A percentile compares a stretch with the other conserved stretches of the same genome.
These are phyloP conservation scores for Aldrovandia affinis DNA, from an alignment of 2,797 vertebrate species.

Conservation along the genomic window DNA sequence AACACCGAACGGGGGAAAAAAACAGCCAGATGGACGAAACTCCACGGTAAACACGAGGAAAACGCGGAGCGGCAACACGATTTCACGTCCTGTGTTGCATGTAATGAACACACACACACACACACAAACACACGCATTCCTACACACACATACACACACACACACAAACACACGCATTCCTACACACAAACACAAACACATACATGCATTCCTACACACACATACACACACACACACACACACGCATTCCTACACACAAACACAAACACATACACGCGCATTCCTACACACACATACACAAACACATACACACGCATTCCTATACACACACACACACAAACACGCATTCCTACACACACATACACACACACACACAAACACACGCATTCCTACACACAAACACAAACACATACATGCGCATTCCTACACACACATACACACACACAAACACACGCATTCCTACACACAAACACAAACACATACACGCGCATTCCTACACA, in stretches of 20 bases:
- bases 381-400: conserved; percentile 10
- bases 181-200: conserved; percentile 34
- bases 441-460: conserved; percentile 13
- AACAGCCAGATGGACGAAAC: background rate
- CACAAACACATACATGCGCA: conserved; percentile 48
- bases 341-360: background rate
- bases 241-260: background rate
- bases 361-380: background rate
- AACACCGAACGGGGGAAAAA: background rate
- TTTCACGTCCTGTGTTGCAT: background rate
- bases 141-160: conserved; percentile 26
- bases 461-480: background rate
- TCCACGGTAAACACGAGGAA: background rate
- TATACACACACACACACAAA: conserved; percentile 27
- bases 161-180: conserved; percentile 51
- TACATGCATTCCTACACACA: background rate
- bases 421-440: conserved; percentile 39
- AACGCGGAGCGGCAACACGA: background rate
- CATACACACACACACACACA: too few relatives aligned
- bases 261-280: background rate
- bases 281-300: conserved; percentile 38
- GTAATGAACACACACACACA: background rate
- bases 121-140: background rate
- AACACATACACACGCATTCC: conserved; percentile 47
- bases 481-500: too few relatives aligned